phyloP scores from a whole-genome alignment of 2,888 invertebrate genomes.

The Calliscelio sp. region DNA sequence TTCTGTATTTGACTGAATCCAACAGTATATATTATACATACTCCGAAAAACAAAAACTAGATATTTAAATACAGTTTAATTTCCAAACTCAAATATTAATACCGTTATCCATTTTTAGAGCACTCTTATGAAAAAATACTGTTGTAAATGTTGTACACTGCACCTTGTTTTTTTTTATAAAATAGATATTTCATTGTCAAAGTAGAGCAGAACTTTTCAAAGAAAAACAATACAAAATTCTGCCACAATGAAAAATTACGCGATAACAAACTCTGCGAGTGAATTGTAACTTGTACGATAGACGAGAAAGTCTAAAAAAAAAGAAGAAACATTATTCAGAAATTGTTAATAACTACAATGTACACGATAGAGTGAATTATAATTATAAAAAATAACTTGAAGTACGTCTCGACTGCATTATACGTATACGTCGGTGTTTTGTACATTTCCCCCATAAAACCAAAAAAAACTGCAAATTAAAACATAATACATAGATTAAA shows the following conservation, averaged over 20 bases:
- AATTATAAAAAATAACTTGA: background rate
- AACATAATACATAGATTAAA: background rate
- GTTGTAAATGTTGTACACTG: background rate
- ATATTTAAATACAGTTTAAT: background rate
- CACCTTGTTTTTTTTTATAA: constrained; percentile 5
- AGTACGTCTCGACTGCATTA: background rate
- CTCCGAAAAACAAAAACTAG: background rate
- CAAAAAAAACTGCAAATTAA: background rate
- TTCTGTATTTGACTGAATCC: background rate
- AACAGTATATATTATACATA: no score
- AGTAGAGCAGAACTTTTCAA: background rate
- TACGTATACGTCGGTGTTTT: background rate
- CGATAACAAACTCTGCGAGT: background rate
- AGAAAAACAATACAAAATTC: no score
- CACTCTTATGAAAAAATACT: background rate
- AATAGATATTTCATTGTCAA: background rate
- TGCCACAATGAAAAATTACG: background rate
- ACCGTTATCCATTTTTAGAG: no score
- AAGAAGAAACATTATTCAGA: background rate
- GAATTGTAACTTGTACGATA: background rate
- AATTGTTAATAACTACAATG: background rate
- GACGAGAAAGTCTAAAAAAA: background rate
- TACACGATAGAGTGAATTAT: background rate
- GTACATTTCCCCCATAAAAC: background rate
- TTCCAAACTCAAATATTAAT: no score